phyloP scores from a whole-genome alignment of 2,113 vertebrate genomes.

The Peromyscus californicus region DNA sequence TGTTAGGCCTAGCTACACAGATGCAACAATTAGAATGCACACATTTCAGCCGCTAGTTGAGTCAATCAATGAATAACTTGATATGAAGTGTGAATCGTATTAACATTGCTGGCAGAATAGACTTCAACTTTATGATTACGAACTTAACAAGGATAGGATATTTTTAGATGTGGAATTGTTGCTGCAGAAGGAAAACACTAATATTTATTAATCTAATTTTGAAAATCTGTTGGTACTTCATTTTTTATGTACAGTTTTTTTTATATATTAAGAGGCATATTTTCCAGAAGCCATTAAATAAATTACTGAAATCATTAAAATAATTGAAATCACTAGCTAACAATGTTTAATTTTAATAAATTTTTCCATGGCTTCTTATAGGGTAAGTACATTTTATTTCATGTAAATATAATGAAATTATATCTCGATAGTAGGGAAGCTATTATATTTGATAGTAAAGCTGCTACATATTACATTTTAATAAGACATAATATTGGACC shows the following conservation, averaged over 20 bases:
- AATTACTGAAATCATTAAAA: constrained; percentile 21
- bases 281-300: constrained; percentile 9
- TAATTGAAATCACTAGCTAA: constrained; percentile 16
- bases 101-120: not conserved
- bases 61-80: not conserved
- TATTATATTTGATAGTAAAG: constrained; percentile 25
- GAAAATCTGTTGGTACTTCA: not conserved
- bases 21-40: not conserved
- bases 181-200: not conserved
- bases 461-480: constrained; percentile 14
- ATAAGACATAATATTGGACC: not conserved
- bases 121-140: not conserved
- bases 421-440: not conserved
- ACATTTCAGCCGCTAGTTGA: not conserved
- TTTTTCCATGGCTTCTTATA: not conserved
- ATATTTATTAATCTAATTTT: constrained; percentile 18
- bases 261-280: constrained; percentile 1
- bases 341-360: not conserved
- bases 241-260: constrained; percentile 5
- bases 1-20: not conserved
- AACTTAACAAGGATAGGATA: not conserved
- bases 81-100: not conserved
- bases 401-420: constrained; percentile 20
- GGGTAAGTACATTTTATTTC: not conserved
- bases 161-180: not conserved